These are phyloP conservation scores for Papilio xuthus DNA, from an alignment of 1,140 invertebrate species.

Conservation along the genomic window DNA sequence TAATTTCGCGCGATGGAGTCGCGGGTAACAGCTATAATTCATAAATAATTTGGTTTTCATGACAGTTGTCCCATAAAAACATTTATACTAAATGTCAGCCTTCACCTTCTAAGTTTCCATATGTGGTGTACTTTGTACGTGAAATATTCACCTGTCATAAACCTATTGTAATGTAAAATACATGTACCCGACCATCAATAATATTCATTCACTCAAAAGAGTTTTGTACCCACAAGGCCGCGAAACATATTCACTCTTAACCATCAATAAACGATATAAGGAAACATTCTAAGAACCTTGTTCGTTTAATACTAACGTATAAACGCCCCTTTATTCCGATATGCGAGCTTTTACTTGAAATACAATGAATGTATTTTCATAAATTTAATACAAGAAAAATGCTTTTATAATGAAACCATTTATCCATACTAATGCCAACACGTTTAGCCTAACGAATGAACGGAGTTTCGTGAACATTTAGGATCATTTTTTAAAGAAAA, in stretches of 20 bases:
- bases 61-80: background rate
- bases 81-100: background rate
- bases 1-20: too few relatives aligned
- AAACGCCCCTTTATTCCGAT: background rate
- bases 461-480: background rate
- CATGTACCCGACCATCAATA: constrained; percentile 9
- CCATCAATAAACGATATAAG: constrained; percentile 8
- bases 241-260: constrained; percentile 8
- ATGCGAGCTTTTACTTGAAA: constrained; percentile 4
- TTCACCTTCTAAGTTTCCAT: background rate
- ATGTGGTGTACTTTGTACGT: background rate
- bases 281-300: constrained; percentile 18
- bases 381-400: background rate
- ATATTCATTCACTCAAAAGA: background rate
- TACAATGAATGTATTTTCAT: background rate
- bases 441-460: background rate
- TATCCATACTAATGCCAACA: background rate
- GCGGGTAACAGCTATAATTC: too few relatives aligned
- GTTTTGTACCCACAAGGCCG: background rate
- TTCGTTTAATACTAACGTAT: constrained; percentile 9
- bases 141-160: background rate
- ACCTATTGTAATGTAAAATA: background rate
- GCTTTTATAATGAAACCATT: background rate
- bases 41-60: too few relatives aligned
- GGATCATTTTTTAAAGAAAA: too few relatives aligned